These are phyloP conservation scores for Caenorhabditis inopinata DNA, from an alignment of 1,140 invertebrate species.

Conservation along the genomic window DNA sequence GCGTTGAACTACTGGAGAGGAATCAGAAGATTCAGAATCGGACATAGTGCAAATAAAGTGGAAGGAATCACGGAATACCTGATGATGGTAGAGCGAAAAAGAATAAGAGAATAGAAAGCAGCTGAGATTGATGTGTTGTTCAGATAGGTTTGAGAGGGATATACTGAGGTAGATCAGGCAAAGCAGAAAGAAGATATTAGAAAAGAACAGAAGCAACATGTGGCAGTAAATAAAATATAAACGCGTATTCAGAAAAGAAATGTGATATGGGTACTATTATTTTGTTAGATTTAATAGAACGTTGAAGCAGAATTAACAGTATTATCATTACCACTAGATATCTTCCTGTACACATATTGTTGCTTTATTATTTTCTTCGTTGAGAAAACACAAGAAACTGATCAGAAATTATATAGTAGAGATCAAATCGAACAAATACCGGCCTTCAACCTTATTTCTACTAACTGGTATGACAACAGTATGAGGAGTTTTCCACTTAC, in stretches of 20 bases:
- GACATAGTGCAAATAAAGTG: constrained; percentile 27
- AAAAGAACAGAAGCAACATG: not conserved
- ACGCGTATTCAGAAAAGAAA: not conserved
- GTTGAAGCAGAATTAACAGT: too few species aligned
- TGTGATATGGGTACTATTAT: not conserved
- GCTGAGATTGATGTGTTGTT: constrained; percentile 31
- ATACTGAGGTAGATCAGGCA: not conserved
- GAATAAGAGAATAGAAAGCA: not conserved
- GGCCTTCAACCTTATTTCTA: not conserved
- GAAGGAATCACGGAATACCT: not conserved
- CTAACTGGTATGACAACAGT: not conserved
- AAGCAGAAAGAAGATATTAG: not conserved
- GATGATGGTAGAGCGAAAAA: not conserved
- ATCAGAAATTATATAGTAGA: constrained; percentile 9
- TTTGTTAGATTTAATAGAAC: too few species aligned
- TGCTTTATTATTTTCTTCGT: not conserved
- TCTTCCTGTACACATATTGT: too few species aligned
- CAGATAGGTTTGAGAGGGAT: not conserved
- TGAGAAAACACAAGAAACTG: constrained; percentile 12
- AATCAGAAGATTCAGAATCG: constrained; percentile 27
- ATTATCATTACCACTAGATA: too few species aligned
- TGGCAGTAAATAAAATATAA: not conserved
- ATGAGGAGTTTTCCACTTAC: constrained; percentile 10
- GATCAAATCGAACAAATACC: constrained; percentile 18
- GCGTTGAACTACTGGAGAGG: constrained; percentile 17